Evolutionary conservation across 2,797 vertebrate species (phyloP).

Genomic region (Tachyglossus aculeatus): DNA sequence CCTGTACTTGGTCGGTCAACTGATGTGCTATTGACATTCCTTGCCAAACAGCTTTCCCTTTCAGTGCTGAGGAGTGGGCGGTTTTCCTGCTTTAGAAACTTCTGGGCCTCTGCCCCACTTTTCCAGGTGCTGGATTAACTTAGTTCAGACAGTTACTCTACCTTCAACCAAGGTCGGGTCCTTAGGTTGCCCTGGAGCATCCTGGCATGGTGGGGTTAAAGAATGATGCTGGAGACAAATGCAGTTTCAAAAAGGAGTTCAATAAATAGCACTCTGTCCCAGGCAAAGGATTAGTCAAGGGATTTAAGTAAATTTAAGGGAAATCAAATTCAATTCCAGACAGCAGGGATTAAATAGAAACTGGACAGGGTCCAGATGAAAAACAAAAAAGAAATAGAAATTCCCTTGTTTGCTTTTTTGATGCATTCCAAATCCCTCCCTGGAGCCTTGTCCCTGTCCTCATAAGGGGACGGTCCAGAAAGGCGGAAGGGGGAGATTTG

Average conservation of each 20-base stretch:
- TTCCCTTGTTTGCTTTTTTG: background rate
- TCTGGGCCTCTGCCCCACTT: background rate
- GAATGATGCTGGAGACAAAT: background rate
- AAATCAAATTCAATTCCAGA: background rate
- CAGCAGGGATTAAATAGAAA: background rate
- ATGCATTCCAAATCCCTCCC: background rate
- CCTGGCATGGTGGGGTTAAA: slow-evolving; percentile 27
- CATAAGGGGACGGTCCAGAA: rapidly evolving
- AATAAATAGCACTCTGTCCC: slow-evolving; percentile 1
- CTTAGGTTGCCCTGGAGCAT: background rate
- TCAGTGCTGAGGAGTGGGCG: no score
- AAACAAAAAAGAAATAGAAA: background rate
- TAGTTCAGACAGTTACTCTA: background rate
- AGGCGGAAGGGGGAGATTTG: no score
- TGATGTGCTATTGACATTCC: no score
- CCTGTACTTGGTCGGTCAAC: no score
- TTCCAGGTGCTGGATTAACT: slow-evolving; percentile 7
- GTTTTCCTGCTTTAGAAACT: no score
- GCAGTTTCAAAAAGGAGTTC: slow-evolving; percentile 20
- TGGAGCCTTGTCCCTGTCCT: background rate
- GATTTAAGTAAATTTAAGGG: slow-evolving; percentile 32
- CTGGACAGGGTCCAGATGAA: background rate
- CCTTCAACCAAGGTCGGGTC: background rate
- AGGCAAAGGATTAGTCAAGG: slow-evolving; percentile 16
- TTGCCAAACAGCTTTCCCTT: no score